Evolutionary conservation across 2,797 vertebrate species (phyloP).

Genomic region (Darevskia nairensis): DNA sequence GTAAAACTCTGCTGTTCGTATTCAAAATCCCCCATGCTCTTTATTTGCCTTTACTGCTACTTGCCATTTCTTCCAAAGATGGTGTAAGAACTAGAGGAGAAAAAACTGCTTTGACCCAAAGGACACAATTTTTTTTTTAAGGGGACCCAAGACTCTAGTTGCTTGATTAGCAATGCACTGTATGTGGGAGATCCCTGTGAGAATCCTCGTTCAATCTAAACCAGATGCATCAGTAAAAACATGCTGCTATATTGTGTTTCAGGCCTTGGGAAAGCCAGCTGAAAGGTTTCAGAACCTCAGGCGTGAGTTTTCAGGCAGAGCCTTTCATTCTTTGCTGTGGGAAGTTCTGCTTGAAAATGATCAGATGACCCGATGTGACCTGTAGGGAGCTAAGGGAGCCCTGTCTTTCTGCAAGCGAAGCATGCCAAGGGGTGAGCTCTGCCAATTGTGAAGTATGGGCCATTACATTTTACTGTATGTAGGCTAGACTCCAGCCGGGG

Average conservation of each 20-base stretch:
- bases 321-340: slow-evolving; percentile 53
- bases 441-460: slow-evolving; percentile 73
- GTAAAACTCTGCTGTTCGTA: neutral
- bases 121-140: too few relatives aligned
- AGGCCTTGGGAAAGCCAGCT: slow-evolving; percentile 45
- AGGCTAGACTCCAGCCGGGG: slow-evolving; percentile 73
- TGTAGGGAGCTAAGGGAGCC: slow-evolving; percentile 66
- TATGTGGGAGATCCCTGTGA: slow-evolving; percentile 59
- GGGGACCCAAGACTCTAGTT: slow-evolving; percentile 19
- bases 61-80: neutral
- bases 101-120: neutral
- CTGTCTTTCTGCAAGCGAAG: slow-evolving; percentile 74
- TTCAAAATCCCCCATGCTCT: neutral
- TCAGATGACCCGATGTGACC: slow-evolving; percentile 68
- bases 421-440: slow-evolving; percentile 66
- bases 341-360: slow-evolving; percentile 60
- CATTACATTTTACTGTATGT: slow-evolving; percentile 79
- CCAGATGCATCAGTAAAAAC: slow-evolving; percentile 44
- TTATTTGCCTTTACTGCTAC: neutral
- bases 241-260: slow-evolving; percentile 51
- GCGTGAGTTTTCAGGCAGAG: slow-evolving; percentile 43
- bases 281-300: slow-evolving; percentile 65
- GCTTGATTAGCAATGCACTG: slow-evolving; percentile 25
- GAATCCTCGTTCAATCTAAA: slow-evolving; percentile 54
- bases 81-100: neutral